Evolutionary conservation across 2,797 vertebrate species (phyloP).

Genomic region (Rallus crepitans): DNA sequence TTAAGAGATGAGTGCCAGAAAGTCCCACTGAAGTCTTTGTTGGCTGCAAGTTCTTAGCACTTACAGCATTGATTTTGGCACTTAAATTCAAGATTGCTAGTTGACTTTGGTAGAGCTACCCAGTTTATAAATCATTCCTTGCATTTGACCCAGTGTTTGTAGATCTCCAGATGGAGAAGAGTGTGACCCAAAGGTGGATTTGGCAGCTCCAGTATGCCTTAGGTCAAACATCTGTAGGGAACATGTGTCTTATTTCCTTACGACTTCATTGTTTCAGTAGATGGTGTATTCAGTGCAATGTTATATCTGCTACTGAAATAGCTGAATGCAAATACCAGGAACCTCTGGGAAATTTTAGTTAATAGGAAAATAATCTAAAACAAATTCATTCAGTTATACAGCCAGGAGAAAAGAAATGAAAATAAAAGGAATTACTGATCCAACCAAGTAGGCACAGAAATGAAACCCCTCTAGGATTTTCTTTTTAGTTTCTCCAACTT

Average conservation of each 20-base stretch:
- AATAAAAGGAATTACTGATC: conserved; percentile 50
- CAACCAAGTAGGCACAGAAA: conserved; percentile 63
- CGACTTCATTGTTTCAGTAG: conserved; percentile 42
- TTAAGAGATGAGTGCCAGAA: not conserved
- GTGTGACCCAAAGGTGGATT: conserved; percentile 58
- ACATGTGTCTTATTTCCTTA: conserved; percentile 54
- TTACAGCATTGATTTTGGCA: not conserved
- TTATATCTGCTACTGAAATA: conserved; percentile 67
- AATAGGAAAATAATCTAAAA: conserved; percentile 74
- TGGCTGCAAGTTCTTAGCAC: conserved; percentile 18
- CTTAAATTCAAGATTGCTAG: not conserved
- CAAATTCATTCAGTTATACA: conserved; percentile 52
- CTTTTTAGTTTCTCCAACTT: conserved; percentile 52
- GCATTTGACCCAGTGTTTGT: not conserved
- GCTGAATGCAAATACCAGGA: conserved; percentile 64
- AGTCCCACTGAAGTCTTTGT: not conserved
- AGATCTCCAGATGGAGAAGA: conserved; percentile 43
- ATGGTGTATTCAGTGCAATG: conserved; percentile 32
- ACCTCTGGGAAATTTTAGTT: conserved; percentile 73
- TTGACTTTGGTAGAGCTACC: conserved; percentile 25
- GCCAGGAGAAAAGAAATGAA: conserved; percentile 55
- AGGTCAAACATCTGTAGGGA: conserved; percentile 66
- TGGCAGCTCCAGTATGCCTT: conserved; percentile 25
- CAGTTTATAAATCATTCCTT: conserved; percentile 34
- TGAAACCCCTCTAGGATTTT: conserved; percentile 36